Evolutionary conservation across 2,888 invertebrate species (phyloP), one percentile per base, ranked within the genome.

Genomic region (Tiliacea aurago): DNA sequence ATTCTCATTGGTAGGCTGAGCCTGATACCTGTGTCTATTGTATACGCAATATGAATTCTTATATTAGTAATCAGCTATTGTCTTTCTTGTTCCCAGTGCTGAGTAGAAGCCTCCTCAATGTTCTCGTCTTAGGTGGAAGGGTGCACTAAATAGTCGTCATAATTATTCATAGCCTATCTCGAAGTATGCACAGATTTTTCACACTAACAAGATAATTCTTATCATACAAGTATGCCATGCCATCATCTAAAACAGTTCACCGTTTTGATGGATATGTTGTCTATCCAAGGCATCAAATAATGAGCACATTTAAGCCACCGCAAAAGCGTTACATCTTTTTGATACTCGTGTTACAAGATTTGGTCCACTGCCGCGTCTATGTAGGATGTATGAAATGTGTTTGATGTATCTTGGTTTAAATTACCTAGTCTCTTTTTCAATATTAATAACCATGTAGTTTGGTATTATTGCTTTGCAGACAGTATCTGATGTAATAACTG

Each of bases 251-350:
- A 49, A 23, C 11, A 20, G 49, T 28, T 33, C 13, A 49, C 18
- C 11, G 64, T 72, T 64, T 62, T 61, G 58, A 69, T 71, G 47
- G 51, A 43, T 51, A 62, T 43, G 53, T 67, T 73, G 58, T 70
- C 41, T 65, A 58, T 62, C 33, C 53, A 56, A 28, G 63, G 53
- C 70, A 55, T 72, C 62, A 61, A 37, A 56, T 86, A 84, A 82
- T 81, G 73, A 71, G 65, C 70, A 68, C 28, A 72, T 78, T 77
- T 73, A 83, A 68, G 28, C 20, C 58, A 55, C 28, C 41, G 43
- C 47, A 71, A 86, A 73, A 86, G 84, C 84, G 78, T 73, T 76
- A 78, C 84, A 68, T 76, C 62, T 58, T 53, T 70, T 61, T 66
- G 67, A 86, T 75, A 67, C 59, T 83, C 80, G 41, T 37, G 49